phyloP scores from a whole-genome alignment of 2,113 vertebrate species.

The Sus scrofa region T2T-Sscrofa CM000814.6:30949501-30950000 shows the following conservation, averaged over 20 bases:
- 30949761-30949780: no score
- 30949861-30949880: no score
- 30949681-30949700: not conserved
- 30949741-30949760: not conserved
- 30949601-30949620: not conserved
- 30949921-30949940: not conserved
- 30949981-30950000: not conserved
- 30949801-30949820: no score
- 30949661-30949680: not conserved
- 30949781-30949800: no score
- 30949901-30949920: not conserved
- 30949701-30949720: not conserved
- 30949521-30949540: not conserved
- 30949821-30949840: no score
- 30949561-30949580: constrained; percentile 37
- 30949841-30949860: no score
- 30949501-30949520: not conserved
- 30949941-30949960: not conserved
- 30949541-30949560: not conserved
- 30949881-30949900: no score
- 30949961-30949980: not conserved
- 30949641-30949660: not conserved
- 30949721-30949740: not conserved
- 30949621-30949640: not conserved
- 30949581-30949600: constrained; percentile 27